Evolutionary conservation across 2,888 invertebrate species (phyloP).

Genomic region (Amphipyra berbera): DNA sequence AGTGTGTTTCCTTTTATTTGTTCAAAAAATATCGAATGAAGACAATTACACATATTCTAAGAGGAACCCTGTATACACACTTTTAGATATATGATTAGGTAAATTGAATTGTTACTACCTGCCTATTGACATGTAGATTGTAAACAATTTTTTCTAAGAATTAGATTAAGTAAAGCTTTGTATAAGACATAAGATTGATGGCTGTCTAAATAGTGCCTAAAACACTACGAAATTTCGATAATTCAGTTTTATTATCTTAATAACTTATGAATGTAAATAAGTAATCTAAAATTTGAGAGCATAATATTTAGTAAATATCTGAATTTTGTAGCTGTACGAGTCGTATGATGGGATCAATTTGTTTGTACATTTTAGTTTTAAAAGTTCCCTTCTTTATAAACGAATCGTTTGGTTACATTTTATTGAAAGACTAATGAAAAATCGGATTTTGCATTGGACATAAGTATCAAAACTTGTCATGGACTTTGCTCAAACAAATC

Average conservation of each 20-base stretch:
- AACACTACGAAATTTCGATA: slow-evolving; percentile 89
- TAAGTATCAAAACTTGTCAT: slow-evolving; percentile 29
- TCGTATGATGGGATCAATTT: slow-evolving; percentile 86
- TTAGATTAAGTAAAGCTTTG: slow-evolving; percentile 85
- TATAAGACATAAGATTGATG: slow-evolving; percentile 89
- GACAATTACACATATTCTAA: slow-evolving; percentile 48
- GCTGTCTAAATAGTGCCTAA: slow-evolving; percentile 90
- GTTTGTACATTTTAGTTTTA: slow-evolving; percentile 70
- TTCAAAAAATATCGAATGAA: slow-evolving; percentile 34
- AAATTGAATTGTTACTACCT: slow-evolving; percentile 85
- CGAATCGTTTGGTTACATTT: slow-evolving; percentile 20
- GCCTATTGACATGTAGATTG: slow-evolving; percentile 88
- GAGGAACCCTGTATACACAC: slow-evolving; percentile 68
- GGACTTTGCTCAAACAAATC: slow-evolving; percentile 55
- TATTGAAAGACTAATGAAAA: slow-evolving; percentile 13
- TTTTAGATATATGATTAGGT: slow-evolving; percentile 76
- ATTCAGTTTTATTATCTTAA: slow-evolving; percentile 86
- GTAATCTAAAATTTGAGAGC: slow-evolving; percentile 73
- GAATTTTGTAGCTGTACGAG: slow-evolving; percentile 77
- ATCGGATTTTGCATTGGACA: slow-evolving; percentile 19
- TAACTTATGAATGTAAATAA: slow-evolving; percentile 84
- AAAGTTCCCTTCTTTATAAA: slow-evolving; percentile 44
- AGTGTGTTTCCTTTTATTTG: slow-evolving; percentile 26
- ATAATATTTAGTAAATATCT: slow-evolving; percentile 76
- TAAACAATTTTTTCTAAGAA: slow-evolving; percentile 80